These are phyloP conservation scores for Perca schrenkii DNA, from an alignment of 2,113 vertebrate species.

Conservation along the genomic window DNA sequence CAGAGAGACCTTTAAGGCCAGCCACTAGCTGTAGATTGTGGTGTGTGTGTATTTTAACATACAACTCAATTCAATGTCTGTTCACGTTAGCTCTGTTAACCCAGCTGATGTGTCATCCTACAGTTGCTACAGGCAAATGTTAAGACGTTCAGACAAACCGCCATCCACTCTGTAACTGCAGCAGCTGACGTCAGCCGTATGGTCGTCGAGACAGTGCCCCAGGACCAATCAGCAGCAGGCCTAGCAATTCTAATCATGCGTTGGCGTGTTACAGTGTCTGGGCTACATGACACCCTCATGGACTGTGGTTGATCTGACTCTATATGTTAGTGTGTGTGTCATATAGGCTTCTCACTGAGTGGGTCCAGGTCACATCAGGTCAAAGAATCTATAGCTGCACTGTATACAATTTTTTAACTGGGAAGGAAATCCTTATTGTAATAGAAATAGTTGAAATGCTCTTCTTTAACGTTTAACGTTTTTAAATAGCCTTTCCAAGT, in stretches of 20 bases:
- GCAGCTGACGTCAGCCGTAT: constrained; percentile 20
- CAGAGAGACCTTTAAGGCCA: neutral
- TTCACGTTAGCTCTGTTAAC: neutral
- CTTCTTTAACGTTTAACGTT: neutral
- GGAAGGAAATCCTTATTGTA: neutral
- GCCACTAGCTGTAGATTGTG: neutral
- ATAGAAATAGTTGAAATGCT: neutral
- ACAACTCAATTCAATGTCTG: neutral
- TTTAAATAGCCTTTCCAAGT: neutral
- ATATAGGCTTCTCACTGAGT: too few relatives aligned
- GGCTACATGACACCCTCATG: neutral
- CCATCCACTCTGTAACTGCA: neutral
- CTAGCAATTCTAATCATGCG: constrained; percentile 9
- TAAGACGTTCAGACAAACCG: constrained; percentile 21
- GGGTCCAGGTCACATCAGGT: neutral
- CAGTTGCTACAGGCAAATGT: constrained; percentile 14
- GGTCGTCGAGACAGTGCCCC: constrained; percentile 36
- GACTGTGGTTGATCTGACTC: constrained; percentile 5
- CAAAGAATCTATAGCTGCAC: neutral
- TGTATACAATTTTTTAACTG: neutral
- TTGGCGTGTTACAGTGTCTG: constrained; percentile 6
- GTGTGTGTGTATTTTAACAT: neutral
- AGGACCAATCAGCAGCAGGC: constrained; percentile 48
- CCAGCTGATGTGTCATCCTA: constrained; percentile 15
- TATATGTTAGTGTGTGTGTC: constrained; percentile 4